Evolutionary conservation across 2,888 invertebrate species (phyloP).

Genomic region (Antheraea yamamai): DNA sequence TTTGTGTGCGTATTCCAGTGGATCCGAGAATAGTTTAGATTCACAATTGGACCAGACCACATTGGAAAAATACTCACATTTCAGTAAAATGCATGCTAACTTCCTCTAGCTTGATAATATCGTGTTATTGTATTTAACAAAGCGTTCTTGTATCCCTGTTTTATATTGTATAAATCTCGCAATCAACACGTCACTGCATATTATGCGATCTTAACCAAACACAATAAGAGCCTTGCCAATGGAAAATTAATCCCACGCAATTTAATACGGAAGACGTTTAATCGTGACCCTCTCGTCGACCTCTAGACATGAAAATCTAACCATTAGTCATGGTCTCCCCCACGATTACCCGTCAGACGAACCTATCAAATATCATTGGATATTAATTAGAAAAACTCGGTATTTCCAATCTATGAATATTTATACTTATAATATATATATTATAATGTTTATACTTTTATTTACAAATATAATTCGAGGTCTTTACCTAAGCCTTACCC

Average conservation of each 20-base stretch:
- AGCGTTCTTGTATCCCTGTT: neutral
- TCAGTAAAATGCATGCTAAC: neutral
- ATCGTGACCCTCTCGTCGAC: conserved; percentile 46
- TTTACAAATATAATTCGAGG: neutral
- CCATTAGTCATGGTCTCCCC: conserved; percentile 73
- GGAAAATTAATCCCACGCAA: conserved; percentile 52
- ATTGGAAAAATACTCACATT: neutral
- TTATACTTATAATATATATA: no score
- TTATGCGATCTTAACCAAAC: conserved; percentile 10
- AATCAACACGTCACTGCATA: neutral
- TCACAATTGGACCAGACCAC: no score
- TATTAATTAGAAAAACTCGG: conserved; percentile 59
- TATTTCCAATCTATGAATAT: neutral
- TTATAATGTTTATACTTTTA: neutral
- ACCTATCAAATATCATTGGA: conserved; percentile 77
- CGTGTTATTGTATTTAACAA: neutral
- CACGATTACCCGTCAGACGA: conserved; percentile 59
- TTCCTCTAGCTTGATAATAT: neutral
- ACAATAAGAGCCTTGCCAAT: conserved; percentile 28
- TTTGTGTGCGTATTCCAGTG: no score
- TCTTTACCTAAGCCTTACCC: neutral
- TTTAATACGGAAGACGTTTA: conserved; percentile 62
- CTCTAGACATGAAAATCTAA: conserved; percentile 67
- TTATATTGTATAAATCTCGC: conserved; percentile 1
- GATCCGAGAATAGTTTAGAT: no score